Conservation (phyloP, 2,888 invertebrate genomes). For the Pterobdella sp. region DNA sequence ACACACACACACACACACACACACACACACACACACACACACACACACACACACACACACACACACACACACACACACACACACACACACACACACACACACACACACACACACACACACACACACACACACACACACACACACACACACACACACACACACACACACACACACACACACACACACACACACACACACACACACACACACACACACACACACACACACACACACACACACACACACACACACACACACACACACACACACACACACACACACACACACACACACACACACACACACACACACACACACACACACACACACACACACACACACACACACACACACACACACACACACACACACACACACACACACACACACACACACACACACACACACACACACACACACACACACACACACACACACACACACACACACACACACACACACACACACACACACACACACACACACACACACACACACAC, state of each 20-base stretch:
- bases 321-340: not conserved
- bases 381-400: not conserved
- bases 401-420: not conserved
- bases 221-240: conserved; percentile 4
- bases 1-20: conserved; percentile 1
- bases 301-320: not conserved
- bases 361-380: not conserved
- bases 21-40: not conserved
- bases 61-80: conserved; percentile 20
- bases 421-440: not conserved
- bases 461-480: not conserved
- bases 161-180: conserved; percentile 4
- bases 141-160: conserved; percentile 4
- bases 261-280: conserved; percentile 4
- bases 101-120: conserved; percentile 4
- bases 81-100: conserved; percentile 4
- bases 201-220: conserved; percentile 4
- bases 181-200: conserved; percentile 4
- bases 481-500: not conserved
- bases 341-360: not conserved
- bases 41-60: not conserved
- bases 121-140: conserved; percentile 4
- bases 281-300: not conserved
- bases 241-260: conserved; percentile 4
- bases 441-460: not conserved